Percentiles rank a stretch among this genome's conserved stretches.
These are phyloP conservation scores for Melanotaenia pygmaea DNA, from an alignment of 2,797 vertebrate species.

Conservation along the genomic window DNA sequence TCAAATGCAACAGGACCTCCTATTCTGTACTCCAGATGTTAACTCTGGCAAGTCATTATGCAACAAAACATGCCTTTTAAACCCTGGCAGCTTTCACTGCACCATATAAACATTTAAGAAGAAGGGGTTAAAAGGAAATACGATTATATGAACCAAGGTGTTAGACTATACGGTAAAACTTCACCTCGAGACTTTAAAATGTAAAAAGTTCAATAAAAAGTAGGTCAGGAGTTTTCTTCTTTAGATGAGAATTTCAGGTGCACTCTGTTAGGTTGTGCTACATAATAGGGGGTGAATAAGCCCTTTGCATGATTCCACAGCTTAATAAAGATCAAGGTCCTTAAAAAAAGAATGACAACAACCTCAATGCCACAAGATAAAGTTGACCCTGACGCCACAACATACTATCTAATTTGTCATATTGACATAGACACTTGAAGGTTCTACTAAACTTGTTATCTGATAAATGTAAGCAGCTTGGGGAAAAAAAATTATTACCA, in stretches of 20 bases:
- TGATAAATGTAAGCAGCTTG: conserved; percentile 26
- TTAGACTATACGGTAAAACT: background rate
- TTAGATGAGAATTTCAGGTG: background rate
- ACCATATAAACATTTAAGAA: conserved; percentile 37
- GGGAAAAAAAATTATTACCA: conserved; percentile 34
- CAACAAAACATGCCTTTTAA: conserved; percentile 63
- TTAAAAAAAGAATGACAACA: conserved; percentile 29
- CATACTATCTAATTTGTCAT: conserved; percentile 42
- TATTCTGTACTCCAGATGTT: conserved; percentile 79
- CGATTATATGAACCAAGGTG: background rate
- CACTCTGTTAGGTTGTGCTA: background rate
- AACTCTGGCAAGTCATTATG: conserved; percentile 72
- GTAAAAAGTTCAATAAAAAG: background rate
- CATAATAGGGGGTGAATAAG: background rate
- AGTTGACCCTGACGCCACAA: conserved; percentile 38
- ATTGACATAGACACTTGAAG: conserved; percentile 35
- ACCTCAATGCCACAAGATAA: conserved; percentile 44
- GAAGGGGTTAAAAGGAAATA: conserved; percentile 11
- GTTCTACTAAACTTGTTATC: conserved; percentile 5
- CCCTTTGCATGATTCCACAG: conserved; percentile 1
- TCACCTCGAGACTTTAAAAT: background rate
- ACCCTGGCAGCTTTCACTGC: conserved; percentile 65
- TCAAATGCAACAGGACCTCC: conserved; percentile 67
- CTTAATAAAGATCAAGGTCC: conserved; percentile 27
- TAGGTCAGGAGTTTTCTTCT: background rate